Evolutionary conservation across 2,797 vertebrate species (phyloP).

Genomic region (Hippopotamyrus pictus): DNA sequence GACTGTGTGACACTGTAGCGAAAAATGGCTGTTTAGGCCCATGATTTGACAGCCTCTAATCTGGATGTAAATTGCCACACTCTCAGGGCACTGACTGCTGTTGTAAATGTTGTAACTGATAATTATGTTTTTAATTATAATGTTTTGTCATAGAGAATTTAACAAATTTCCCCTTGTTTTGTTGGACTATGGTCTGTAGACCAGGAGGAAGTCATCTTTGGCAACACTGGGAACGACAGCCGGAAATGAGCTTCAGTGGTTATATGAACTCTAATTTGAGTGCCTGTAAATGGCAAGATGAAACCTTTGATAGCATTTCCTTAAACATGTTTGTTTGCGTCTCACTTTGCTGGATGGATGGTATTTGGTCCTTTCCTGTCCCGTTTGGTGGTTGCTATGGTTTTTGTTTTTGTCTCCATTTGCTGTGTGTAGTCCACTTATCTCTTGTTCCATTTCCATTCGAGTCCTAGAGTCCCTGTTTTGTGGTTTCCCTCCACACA

Average conservation of each 20-base stretch:
- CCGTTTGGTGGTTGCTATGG: neutral
- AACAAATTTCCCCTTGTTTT: neutral
- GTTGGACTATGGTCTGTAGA: neutral
- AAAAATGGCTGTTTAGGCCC: neutral
- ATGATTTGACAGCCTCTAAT: neutral
- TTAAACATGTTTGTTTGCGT: neutral
- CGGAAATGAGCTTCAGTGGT: neutral
- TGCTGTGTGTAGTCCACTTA: neutral
- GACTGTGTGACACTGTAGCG: neutral
- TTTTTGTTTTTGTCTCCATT: neutral
- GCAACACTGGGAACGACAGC: neutral
- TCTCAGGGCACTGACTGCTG: neutral
- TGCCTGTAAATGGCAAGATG: neutral
- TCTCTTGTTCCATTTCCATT: neutral
- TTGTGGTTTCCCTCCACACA: neutral
- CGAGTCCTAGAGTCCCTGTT: neutral
- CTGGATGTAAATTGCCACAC: neutral
- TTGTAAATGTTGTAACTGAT: neutral
- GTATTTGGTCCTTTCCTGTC: neutral
- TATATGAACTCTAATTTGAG: neutral
- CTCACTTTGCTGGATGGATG: neutral
- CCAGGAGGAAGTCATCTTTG: neutral
- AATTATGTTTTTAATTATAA: neutral
- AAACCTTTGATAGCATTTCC: neutral
- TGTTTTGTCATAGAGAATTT: neutral